Evolutionary conservation across 2,888 invertebrate species (phyloP).

Genomic region (Heteropelma amictum): DNA sequence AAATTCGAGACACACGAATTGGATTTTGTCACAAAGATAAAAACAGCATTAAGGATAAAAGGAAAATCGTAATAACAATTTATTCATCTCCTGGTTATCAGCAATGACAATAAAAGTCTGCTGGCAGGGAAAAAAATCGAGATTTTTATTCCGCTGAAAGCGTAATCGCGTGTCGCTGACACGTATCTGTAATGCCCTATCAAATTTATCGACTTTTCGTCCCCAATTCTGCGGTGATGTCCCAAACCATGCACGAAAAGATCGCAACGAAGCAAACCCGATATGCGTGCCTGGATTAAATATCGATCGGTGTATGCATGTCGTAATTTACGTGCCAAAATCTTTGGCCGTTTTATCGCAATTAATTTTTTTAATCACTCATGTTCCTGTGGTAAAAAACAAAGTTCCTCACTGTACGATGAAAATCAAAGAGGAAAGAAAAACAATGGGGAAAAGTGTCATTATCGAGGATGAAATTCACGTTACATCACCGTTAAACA

Average conservation of each 20-base stretch:
- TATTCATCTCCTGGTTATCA: not conserved
- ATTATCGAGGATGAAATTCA: slow-evolving; percentile 11
- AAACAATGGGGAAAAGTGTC: not conserved
- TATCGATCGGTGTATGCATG: no score
- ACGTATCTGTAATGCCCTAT: slow-evolving; percentile 52
- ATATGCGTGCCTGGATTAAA: slow-evolving; percentile 23
- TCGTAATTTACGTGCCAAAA: not conserved
- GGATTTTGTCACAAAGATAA: not conserved
- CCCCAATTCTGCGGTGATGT: not conserved
- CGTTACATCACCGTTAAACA: slow-evolving; percentile 28
- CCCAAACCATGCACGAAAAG: slow-evolving; percentile 2
- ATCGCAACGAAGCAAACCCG: slow-evolving; percentile 10
- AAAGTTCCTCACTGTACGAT: no score
- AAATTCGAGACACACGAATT: no score
- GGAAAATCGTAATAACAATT: not conserved
- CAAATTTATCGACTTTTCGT: slow-evolving; percentile 52
- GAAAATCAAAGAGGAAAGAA: not conserved
- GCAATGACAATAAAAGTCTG: not conserved
- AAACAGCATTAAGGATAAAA: not conserved
- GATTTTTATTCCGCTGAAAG: not conserved
- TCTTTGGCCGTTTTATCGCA: not conserved
- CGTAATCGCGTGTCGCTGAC: slow-evolving; percentile 49
- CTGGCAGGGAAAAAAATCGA: not conserved
- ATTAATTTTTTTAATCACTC: slow-evolving; percentile 4
- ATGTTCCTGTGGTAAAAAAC: no score